Base-by-base conservation (phyloP, 2,888 invertebrate genomes). In the Anodontia alba region DNA sequence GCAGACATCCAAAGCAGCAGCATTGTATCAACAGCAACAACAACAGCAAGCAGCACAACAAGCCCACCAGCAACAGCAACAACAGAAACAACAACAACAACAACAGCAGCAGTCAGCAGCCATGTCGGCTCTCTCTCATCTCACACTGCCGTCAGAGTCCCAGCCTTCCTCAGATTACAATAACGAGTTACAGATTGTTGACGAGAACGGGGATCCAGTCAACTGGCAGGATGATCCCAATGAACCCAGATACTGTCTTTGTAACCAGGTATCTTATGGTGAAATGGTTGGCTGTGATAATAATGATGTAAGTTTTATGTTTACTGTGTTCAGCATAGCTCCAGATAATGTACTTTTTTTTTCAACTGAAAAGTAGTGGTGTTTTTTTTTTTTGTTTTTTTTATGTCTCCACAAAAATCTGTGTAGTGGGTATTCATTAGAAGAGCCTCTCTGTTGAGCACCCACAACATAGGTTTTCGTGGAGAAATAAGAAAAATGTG, bases 261-360 rank as follows among this genome's bases (percentile, higher is more conserved):
- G 99, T 95, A 98, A 99, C 95, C 98, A 99, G 95, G 98, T 99
- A 29, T 98, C 98, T 0, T 99, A 99, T 93, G 99, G 99, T 0
- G 98, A 98, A 94, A 99, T 99, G 99, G 99, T 99, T 62, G 99
- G 99, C 82, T 99, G 99, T 95, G 99, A 99, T 95, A 99, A 99
- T 95, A 97, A 97, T 94, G 97, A 98, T 93, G 98, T 98, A 94
- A 96, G 97, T 96, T 29, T 38, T 5, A 29, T 12, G 15, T 66
- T 31, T 12, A 31, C 42, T 42, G 7, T 42, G n/a, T n/a, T n/a
- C n/a, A n/a, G n/a, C n/a, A n/a, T n/a, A n/a, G n/a, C n/a, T n/a
- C n/a, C n/a, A n/a, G n/a, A n/a, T n/a, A n/a, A n/a, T n/a, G n/a
- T n/a, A n/a, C n/a, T n/a, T n/a, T n/a, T n/a, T n/a, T n/a, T n/a